Evolutionary conservation across 2,797 vertebrate genomes (phyloP), one percentile per base, ranked within the genome.

Genomic region (Myiothlypis coronata): DNA sequence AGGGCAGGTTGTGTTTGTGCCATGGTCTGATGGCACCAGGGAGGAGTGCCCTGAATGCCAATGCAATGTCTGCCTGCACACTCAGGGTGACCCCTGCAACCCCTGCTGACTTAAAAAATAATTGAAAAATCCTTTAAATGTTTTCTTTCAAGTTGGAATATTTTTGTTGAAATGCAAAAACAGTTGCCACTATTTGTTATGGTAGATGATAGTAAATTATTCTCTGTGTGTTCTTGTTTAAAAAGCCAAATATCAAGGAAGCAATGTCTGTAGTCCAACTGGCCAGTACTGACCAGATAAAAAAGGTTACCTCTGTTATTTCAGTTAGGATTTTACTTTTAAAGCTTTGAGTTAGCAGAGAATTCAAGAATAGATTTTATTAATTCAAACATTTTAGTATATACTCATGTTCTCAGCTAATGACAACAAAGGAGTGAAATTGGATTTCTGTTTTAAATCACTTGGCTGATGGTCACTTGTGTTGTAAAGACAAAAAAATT

Each of bases 21-120:
- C 55, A 24, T 14, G 79, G 27, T 57, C 84, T 81, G 49, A 27
- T 83, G 65, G 77, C 52, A 32, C 32, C 82, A 59, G 24, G 21
- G 41, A 2, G 8, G 37, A 81, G 37, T 16, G 47, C 55, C 12
- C 64, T 11, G 52, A 69, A 52, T 70, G 79, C 69, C 89, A 83
- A 53, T 76, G 23, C 46, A 34, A 2, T 52, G 64, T 61, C 57
- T 23, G 18, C 14, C 34, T 75, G 71, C 0, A 0, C 12, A 2
- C 53, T 71, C 37, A 11, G 65, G 50, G 39, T 13, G 20, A 24
- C 0, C 1, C 16, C 43, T 91, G 57, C 76, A 52, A 63, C 11
- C 4, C 18, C 2, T 39, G 5, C 44, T 77, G 39, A 14, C 34
- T 41, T 18, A 9, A 46, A 60, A 55, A 47, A 27, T 2, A 12